phyloP scores from a whole-genome alignment of 1,140 invertebrate species.

The Rhysida immarginata region DNA sequence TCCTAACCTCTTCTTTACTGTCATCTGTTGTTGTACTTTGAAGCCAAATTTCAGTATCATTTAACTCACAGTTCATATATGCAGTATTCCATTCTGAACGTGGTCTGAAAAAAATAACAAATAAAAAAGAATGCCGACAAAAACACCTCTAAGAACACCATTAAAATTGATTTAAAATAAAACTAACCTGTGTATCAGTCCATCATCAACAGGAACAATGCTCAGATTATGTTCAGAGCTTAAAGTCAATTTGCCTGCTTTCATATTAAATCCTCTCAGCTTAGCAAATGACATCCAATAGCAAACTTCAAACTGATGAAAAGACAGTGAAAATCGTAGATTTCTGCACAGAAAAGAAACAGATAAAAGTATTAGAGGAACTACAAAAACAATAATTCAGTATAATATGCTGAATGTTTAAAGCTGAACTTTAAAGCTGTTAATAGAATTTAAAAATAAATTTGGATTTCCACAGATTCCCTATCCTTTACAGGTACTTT shows the following conservation, averaged over 20 bases:
- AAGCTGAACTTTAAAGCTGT: too few species aligned
- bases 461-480: too few species aligned
- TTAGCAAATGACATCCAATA: slow-evolving; percentile 98
- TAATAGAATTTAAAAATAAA: too few species aligned
- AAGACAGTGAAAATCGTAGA: slow-evolving; percentile 62
- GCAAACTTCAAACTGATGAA: slow-evolving; percentile 81
- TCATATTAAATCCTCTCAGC: slow-evolving; percentile 81
- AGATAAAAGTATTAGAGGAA: slow-evolving; percentile 12
- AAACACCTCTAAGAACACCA: too few species aligned
- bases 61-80: slow-evolving; percentile 84
- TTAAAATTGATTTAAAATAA: too few species aligned
- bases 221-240: slow-evolving; percentile 68
- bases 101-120: slow-evolving; percentile 36
- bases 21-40: slow-evolving; percentile 58
- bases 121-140: neutral
- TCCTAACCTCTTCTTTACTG: slow-evolving; percentile 19
- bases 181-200: slow-evolving; percentile 55
- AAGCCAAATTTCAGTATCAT: slow-evolving; percentile 78
- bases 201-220: slow-evolving; percentile 61
- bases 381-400: too few species aligned
- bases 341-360: slow-evolving; percentile 36
- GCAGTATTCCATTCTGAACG: slow-evolving; percentile 77
- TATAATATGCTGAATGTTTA: too few species aligned
- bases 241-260: slow-evolving; percentile 67
- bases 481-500: too few species aligned